These are phyloP conservation scores for Tyria jacobaeae DNA, from an alignment of 2,888 invertebrate genomes.

Conservation along the genomic window DNA sequence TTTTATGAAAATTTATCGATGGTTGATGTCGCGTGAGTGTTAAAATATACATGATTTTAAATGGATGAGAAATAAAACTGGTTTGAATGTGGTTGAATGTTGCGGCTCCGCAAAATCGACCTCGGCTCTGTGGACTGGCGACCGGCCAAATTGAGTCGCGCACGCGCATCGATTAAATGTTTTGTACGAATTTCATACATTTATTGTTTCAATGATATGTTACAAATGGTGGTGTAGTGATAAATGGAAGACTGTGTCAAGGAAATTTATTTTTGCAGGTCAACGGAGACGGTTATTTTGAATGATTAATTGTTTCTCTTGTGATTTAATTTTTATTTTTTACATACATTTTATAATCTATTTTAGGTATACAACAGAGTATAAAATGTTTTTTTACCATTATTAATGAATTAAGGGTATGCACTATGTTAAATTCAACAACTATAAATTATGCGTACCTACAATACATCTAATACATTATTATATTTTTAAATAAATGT, in stretches of 20 bases:
- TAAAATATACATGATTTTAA: slow-evolving; percentile 42
- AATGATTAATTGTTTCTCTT: background rate
- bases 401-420: too few relatives aligned
- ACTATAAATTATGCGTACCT: too few relatives aligned
- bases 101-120: slow-evolving; percentile 77
- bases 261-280: slow-evolving; percentile 15
- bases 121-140: slow-evolving; percentile 72
- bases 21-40: slow-evolving; percentile 14
- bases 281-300: slow-evolving; percentile 16
- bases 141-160: slow-evolving; percentile 66
- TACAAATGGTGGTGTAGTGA: slow-evolving; percentile 28
- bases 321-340: background rate
- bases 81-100: slow-evolving; percentile 75
- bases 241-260: slow-evolving; percentile 23
- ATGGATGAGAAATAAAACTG: slow-evolving; percentile 62
- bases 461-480: too few relatives aligned
- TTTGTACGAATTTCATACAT: slow-evolving; percentile 47
- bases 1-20: slow-evolving; percentile 6
- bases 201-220: slow-evolving; percentile 54
- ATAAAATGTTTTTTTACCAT: too few relatives aligned
- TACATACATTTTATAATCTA: background rate
- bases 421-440: too few relatives aligned
- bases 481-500: background rate
- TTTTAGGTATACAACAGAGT: too few relatives aligned
- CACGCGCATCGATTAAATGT: slow-evolving; percentile 62